Conservation (phyloP, 1,140 invertebrate species). For the Heliconius melpomene region DNA sequence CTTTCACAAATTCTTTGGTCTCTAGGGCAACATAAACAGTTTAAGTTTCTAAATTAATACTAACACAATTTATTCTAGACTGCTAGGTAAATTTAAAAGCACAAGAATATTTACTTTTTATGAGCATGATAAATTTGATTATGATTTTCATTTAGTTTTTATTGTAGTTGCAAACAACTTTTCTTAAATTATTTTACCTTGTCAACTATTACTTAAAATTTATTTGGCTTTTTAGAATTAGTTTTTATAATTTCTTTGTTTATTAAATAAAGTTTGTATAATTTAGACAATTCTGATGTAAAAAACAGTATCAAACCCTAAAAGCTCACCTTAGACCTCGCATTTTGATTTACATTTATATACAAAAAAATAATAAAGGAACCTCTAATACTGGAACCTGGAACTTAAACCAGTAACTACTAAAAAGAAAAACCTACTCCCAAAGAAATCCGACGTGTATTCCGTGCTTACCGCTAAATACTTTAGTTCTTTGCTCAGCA, state of each 20-base stretch:
- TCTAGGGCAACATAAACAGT: not conserved
- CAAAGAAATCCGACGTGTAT: slow-evolving; percentile 51
- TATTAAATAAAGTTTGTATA: too few relatives aligned
- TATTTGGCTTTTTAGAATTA: too few relatives aligned
- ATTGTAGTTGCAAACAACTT: not conserved
- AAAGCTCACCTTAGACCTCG: too few relatives aligned
- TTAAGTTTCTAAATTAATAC: not conserved
- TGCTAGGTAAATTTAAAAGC: not conserved
- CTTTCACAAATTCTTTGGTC: not conserved
- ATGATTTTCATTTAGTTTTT: slow-evolving; percentile 5
- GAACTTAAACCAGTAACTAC: slow-evolving; percentile 13
- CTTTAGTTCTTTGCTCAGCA: slow-evolving; percentile 50
- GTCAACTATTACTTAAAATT: not conserved
- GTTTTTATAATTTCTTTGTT: too few relatives aligned
- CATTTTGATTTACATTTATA: too few relatives aligned
- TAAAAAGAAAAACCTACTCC: slow-evolving; percentile 46
- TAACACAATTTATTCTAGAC: not conserved
- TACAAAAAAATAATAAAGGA: too few relatives aligned
- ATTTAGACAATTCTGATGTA: too few relatives aligned
- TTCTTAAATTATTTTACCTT: not conserved
- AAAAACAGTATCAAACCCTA: too few relatives aligned
- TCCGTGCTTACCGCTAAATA: slow-evolving; percentile 49
- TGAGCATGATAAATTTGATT: not conserved
- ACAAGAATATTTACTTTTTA: not conserved
- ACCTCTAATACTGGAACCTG: not conserved